Evolutionary conservation across 2,888 invertebrate genomes (phyloP), one percentile per base, ranked within the genome.

Genomic region (Nephrotoma guestfalica): DNA sequence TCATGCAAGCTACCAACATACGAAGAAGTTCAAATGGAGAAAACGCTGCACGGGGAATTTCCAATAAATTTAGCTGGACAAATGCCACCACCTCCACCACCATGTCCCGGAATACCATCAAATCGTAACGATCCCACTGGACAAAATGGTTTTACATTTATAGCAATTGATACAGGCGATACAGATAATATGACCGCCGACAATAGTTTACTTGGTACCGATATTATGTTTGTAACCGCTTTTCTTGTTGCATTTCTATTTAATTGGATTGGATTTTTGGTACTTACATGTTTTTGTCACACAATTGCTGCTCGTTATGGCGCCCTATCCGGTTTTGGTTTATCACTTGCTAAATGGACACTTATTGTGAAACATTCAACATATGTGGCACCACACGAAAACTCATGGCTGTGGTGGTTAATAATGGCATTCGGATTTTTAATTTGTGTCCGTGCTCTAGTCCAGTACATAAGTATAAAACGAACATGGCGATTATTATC

Each of bases 211-310:
- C 94, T 98, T 86, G 98, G 98, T 88, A 98, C 97, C 43, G 98
- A 98, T 91, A 95, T 97, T 89, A 97, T 97, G 96, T 98, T 98
- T 92, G 94, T 97, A 88, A 96, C 96, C 88, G 97, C 97, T 71
- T 98, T 98, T 92, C 94, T 97, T 96, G 97, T 97, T 91, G 96
- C 98, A 89, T 98, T 98, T 93, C 94, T 98, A 86, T 98, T 98
- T 93, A 98, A 98, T 92, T 98, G 98, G 98, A 90, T 98, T 90
- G 98, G 98, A 13, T 97, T 98, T 91, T 92, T 98, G 89, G 93
- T 97, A 90, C 93, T 97, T 89, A 96, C 98, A 94, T 98, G 98
- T 90, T 97, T 98, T 93, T 97, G 97, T 90, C 97, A 97, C 91
- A 97, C 98, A 86, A 97, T 98, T 89, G 98, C 98, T 57, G 97